These are phyloP conservation scores for Ephialtes manifestator DNA, from an alignment of 2,888 invertebrate species.

Conservation along the genomic window DNA sequence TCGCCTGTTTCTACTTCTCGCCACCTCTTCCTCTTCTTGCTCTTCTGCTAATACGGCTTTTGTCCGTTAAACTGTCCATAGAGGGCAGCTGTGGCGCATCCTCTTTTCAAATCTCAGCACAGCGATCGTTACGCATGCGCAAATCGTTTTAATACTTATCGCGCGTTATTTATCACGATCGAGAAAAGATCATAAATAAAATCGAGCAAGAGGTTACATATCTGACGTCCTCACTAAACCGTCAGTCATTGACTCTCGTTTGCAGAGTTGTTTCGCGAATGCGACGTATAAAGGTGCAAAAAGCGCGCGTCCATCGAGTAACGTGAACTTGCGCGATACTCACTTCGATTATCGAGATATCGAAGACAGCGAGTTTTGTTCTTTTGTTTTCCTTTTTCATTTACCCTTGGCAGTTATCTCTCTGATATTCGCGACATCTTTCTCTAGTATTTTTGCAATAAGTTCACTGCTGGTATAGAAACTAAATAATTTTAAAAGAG, in stretches of 20 bases:
- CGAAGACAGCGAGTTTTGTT: background rate
- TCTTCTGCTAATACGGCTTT: conserved; percentile 11
- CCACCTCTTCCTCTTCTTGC: conserved; percentile 4
- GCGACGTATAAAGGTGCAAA: background rate
- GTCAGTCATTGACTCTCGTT: background rate
- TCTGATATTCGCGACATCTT: background rate
- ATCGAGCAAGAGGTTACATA: background rate
- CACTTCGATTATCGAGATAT: background rate
- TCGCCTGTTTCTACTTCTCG: background rate
- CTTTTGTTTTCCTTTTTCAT: background rate
- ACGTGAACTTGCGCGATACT: background rate
- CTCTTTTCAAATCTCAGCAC: background rate
- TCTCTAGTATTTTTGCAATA: background rate
- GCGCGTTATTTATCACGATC: background rate
- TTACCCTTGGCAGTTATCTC: background rate
- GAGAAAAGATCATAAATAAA: conserved; percentile 6
- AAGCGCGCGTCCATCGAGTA: background rate
- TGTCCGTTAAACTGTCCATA: background rate
- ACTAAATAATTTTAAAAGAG: background rate
- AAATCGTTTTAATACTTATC: background rate
- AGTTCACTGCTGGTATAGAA: background rate
- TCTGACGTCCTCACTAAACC: background rate
- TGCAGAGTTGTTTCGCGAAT: background rate
- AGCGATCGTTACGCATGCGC: background rate
- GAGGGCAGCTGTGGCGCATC: background rate